Evolutionary conservation across 92 coral and sea anemone genomes (phyloP), one percentile per base, ranked within the genome.

Genomic region (Parazoanthus atlanticus): DNA sequence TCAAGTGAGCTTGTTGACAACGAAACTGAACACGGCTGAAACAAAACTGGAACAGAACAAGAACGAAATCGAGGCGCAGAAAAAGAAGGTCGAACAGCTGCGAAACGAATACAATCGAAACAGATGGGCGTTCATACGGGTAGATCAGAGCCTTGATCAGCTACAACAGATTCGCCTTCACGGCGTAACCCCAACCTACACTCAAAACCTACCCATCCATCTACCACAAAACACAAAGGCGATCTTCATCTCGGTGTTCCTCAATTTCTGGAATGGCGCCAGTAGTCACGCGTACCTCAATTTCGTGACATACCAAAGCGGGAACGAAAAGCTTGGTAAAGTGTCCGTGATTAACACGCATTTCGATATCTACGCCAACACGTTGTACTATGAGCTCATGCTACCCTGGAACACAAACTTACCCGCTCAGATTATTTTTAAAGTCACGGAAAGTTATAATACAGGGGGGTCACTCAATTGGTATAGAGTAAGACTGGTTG

Each of bases 191-290:
- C 96, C 96, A 43, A 91, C 94, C n/a, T 82, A 86, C 82, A 87
- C 81, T 56, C 92, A 93, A 33, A 78, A 17, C 29, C 49, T 93
- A 82, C 96, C 96, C 56, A 77, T 89, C 64, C 19, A 56, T 29
- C 80, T 89, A 0, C 94, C 96, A 10, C 36, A 67, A n/a, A 91
- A 86, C 80, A 93, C 96, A 32, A 88, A 82, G 43, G 94, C 92
- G 33, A 88, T 93, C 75, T 58, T 93, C 54, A 91, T 93, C 56
- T 93, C 96, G 13, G 92, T 93, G 74, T 91, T 86, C 81, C 87
- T 85, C 30, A 91, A 87, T 73, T 89, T 89, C 78, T 84, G 89
- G 89, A 82, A 89, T 58, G 54, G 78, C 23, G 40, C 43, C 7
- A 30, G 69, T 43, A 76, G 88, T 43, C 91, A 89, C 71, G 91